Conservation (phyloP, 2,888 invertebrate species). For the Ichneumon xanthorius region DNA sequence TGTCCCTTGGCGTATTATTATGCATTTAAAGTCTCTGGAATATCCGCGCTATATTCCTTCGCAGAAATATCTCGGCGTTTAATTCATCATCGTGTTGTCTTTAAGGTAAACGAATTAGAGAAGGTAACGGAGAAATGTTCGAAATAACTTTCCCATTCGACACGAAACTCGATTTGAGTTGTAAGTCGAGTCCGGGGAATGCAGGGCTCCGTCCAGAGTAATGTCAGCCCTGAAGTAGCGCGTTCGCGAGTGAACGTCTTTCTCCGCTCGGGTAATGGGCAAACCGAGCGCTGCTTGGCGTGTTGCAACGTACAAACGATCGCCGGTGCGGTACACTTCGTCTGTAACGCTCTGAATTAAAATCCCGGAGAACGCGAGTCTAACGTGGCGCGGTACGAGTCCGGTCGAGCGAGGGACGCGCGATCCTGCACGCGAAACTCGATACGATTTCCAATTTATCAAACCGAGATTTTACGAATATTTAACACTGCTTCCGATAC, state of each 20-base stretch:
- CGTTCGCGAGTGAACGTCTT: constrained; percentile 59
- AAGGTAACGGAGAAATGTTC: not conserved
- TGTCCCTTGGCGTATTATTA: too few relatives aligned
- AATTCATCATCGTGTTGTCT: too few relatives aligned
- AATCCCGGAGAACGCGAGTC: constrained; percentile 37
- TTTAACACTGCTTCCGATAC: not conserved
- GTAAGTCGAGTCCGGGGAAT: not conserved
- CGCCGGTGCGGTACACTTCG: constrained; percentile 44
- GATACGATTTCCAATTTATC: constrained; percentile 12
- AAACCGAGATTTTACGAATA: constrained; percentile 4
- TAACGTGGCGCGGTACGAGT: constrained; percentile 22
- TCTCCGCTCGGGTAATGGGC: constrained; percentile 65
- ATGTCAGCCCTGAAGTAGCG: constrained; percentile 60
- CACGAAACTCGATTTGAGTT: not conserved
- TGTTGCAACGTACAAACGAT: constrained; percentile 65
- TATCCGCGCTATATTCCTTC: too few relatives aligned
- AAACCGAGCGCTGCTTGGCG: constrained; percentile 56
- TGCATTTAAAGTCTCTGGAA: too few relatives aligned
- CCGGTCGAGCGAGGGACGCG: constrained; percentile 41
- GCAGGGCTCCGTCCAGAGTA: constrained; percentile 40
- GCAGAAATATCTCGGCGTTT: too few relatives aligned
- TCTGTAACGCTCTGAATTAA: constrained; percentile 35
- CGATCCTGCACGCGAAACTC: constrained; percentile 41
- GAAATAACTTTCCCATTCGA: constrained; percentile 12
- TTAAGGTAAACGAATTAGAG: too few relatives aligned